Evolutionary conservation across 2,113 vertebrate genomes (phyloP).

Genomic region (Sinosuthora webbiana): DNA sequence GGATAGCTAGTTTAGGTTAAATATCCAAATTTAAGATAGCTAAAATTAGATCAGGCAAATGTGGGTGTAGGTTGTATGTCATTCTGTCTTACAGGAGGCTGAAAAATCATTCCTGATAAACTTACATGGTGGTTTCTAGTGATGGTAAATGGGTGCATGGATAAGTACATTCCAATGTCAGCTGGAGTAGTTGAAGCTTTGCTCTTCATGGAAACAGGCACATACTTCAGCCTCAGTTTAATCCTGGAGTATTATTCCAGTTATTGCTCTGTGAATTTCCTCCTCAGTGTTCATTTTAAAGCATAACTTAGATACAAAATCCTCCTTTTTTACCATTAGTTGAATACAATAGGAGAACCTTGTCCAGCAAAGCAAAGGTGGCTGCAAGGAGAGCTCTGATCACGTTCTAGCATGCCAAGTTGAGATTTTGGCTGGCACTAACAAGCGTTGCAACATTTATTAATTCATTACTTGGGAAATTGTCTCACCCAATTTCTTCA

Average conservation of each 20-base stretch:
- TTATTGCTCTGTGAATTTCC: background rate
- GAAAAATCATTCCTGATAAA: background rate
- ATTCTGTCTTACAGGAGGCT: background rate
- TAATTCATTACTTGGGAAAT: conserved; percentile 70
- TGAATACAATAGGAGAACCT: background rate
- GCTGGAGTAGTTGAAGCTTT: background rate
- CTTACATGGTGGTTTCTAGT: background rate
- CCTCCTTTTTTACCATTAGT: background rate
- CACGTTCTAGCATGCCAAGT: conserved; percentile 55
- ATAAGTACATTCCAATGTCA: background rate
- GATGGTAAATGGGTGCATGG: background rate
- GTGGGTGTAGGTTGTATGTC: too few relatives aligned
- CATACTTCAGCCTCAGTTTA: background rate
- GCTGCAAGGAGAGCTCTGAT: conserved; percentile 12
- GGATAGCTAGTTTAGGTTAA: background rate
- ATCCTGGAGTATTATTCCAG: background rate
- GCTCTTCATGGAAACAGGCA: background rate
- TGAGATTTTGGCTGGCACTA: conserved; percentile 43
- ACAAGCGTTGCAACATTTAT: conserved; percentile 42
- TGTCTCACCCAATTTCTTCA: conserved; percentile 65
- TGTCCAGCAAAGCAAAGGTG: background rate
- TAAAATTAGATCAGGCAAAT: background rate
- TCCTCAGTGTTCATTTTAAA: background rate
- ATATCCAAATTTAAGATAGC: background rate
- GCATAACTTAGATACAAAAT: background rate